A percentile compares a stretch with the other conserved stretches of the same genome.
These are phyloP conservation scores for Stegodyphus mimosarum DNA, from an alignment of 1,140 invertebrate genomes.

Conservation along the genomic window DNA sequence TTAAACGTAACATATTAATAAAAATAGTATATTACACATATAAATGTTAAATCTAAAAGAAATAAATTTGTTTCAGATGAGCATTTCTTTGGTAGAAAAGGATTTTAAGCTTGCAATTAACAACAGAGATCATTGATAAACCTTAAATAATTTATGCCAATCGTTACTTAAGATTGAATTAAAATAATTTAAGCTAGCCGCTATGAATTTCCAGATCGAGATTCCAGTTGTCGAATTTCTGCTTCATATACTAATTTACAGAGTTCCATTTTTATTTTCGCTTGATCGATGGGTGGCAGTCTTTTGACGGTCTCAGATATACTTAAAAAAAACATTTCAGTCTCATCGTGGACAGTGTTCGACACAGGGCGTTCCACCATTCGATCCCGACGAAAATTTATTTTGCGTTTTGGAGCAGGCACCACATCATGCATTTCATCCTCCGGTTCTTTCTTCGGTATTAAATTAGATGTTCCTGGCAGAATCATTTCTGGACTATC, in stretches of 20 bases:
- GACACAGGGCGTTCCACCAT: not conserved
- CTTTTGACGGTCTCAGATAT: conserved; percentile 50
- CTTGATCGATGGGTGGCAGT: conserved; percentile 29
- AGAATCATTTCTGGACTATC: conserved; percentile 34
- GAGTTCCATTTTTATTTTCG: conserved; percentile 40
- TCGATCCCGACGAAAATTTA: not conserved
- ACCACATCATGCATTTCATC: not conserved
- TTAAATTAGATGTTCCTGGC: conserved; percentile 25
- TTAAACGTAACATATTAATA: too few relatives aligned
- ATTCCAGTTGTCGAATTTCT: conserved; percentile 25
- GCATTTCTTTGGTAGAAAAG: too few relatives aligned
- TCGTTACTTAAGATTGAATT: too few relatives aligned
- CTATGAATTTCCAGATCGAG: too few relatives aligned
- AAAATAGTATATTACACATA: too few relatives aligned
- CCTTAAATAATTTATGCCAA: too few relatives aligned
- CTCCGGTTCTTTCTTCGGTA: not conserved
- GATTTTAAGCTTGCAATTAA: too few relatives aligned
- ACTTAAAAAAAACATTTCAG: conserved; percentile 41
- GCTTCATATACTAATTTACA: conserved; percentile 34
- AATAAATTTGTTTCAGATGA: too few relatives aligned
- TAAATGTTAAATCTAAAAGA: too few relatives aligned
- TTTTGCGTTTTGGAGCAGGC: not conserved
- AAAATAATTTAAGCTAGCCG: too few relatives aligned
- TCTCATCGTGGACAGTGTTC: conserved; percentile 5
- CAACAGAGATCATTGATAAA: too few relatives aligned